These are phyloP conservation scores for Pitangus sulphuratus DNA, from an alignment of 2,797 vertebrate species.

Conservation along the genomic window DNA sequence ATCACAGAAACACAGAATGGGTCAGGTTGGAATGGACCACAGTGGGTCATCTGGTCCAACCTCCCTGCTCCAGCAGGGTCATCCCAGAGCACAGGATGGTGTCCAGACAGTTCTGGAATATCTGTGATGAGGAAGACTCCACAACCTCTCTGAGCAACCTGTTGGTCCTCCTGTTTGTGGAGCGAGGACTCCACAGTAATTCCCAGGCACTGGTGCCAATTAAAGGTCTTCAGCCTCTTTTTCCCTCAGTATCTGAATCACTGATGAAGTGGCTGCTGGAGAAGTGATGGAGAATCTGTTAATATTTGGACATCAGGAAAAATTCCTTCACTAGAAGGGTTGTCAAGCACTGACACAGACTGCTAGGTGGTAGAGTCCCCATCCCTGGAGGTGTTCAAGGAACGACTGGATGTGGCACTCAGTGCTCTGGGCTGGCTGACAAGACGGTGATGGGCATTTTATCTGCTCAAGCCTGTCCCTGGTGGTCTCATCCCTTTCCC, in stretches of 20 bases:
- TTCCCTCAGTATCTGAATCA: background rate
- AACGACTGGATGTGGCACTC: accelerated
- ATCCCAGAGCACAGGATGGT: background rate
- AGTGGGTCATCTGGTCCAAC: background rate
- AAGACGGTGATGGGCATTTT: accelerated
- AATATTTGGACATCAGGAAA: background rate
- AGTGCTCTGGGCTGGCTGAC: background rate
- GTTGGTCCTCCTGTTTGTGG: background rate
- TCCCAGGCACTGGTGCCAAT: background rate
- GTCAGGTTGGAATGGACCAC: background rate
- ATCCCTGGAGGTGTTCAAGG: background rate
- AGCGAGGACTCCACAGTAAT: background rate
- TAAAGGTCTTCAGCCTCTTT: background rate
- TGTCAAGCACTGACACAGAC: background rate
- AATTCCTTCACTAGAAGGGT: background rate
- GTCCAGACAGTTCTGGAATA: background rate
- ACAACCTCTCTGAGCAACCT: background rate
- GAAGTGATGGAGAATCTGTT: background rate
- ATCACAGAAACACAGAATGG: background rate
- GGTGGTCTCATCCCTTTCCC: background rate
- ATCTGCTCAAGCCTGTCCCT: background rate
- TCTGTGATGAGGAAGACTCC: background rate
- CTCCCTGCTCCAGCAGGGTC: background rate
- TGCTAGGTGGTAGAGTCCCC: background rate
- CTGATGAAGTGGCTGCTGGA: accelerated